Base-by-base conservation (phyloP, 2,797 vertebrate genomes). In the Sebastes hopkinsi region DNA sequence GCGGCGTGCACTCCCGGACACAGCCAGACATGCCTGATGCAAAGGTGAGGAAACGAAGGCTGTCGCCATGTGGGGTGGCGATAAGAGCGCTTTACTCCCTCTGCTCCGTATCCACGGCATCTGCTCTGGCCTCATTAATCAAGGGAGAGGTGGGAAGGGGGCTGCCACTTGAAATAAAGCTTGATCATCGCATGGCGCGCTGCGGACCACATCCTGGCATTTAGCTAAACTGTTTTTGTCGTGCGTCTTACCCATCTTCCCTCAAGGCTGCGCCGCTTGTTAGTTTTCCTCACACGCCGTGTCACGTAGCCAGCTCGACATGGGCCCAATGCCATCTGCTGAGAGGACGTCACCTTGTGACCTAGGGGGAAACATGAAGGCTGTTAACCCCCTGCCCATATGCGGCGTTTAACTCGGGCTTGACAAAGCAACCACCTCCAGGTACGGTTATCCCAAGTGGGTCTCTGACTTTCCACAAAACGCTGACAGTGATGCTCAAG, bases 71-170 rank as follows among this genome's bases (percentile, higher is more conserved):
- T 72, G 74, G 65, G 84, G 77, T 55, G 79, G 30, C 27, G 52
- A 76, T 83, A 74, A 85, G 79, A 71, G 54, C 14, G 56, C 83
- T 79, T 79, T 67, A 78, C 81, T 87, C 81, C 79, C 84, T 68
- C 67, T 50, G 72, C 78, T 79, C 76, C 34, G 8, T 77, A 84
- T 83, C 77, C 83, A 55, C 27, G 90, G 87, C 94, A 95, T 94
- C 93, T 94, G 92, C 86, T 88, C 88, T 82, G 79, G 74, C 83
- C 82, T 93, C 90, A 93, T 93, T 94, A 94, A 94, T 94, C 93
- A 92, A 70, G 70, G 75, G 72, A 77, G 82, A 72, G 82, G 81
- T 89, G 87, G 82, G 87, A 77, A 84, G 80, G 85, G 88, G 89
- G 89, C 74, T 86, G 92, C 85, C 89, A 84, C 82, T 83, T 90